phyloP scores from a whole-genome alignment of 2,113 vertebrate genomes.

The Rhadina sibilatrix region DNA sequence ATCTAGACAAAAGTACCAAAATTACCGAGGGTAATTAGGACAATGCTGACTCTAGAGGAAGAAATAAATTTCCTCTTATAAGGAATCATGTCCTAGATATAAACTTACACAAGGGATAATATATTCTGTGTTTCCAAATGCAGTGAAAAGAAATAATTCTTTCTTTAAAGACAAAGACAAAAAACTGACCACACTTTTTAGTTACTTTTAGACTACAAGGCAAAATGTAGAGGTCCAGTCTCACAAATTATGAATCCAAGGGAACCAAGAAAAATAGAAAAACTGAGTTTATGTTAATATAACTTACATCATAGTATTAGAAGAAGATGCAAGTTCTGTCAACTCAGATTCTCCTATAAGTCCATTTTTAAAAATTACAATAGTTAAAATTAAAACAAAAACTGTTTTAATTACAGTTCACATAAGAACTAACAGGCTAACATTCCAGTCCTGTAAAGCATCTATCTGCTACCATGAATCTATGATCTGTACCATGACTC shows the following conservation, averaged over 20 bases:
- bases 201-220: neutral
- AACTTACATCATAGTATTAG: neutral
- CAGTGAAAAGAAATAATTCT: neutral
- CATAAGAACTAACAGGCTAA: neutral
- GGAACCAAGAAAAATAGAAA: neutral
- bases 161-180: neutral
- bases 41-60: neutral
- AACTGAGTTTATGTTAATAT: neutral
- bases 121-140: neutral
- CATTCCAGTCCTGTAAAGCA: neutral
- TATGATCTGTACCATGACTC: neutral
- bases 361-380: neutral
- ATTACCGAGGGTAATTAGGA: neutral
- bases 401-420: neutral
- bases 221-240: neutral
- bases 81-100: neutral
- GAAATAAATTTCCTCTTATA: neutral
- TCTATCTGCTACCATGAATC: neutral
- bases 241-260: neutral
- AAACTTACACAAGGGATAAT: neutral
- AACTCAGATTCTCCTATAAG: neutral
- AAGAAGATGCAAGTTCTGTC: neutral
- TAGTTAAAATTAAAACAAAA: neutral
- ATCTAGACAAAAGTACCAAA: slow-evolving; percentile 19
- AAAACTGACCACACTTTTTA: neutral